phyloP scores from a whole-genome alignment of 2,113 vertebrate species.

The Eurypyga helias region DNA sequence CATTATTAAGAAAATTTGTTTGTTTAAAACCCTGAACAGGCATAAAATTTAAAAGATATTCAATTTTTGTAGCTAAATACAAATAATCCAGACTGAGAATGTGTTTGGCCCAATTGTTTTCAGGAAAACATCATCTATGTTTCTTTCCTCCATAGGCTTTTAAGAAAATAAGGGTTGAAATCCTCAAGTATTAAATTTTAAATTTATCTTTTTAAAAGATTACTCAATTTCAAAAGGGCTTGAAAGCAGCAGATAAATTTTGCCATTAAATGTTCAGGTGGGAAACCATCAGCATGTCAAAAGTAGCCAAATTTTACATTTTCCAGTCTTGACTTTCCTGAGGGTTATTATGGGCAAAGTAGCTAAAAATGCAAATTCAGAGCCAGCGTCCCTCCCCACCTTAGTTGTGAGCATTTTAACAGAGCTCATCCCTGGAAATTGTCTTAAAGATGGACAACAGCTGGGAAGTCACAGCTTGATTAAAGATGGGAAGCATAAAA shows the following conservation, averaged over 20 bases:
- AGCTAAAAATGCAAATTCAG: not conserved
- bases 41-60: not conserved
- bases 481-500: slow-evolving; percentile 59
- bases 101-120: not conserved
- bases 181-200: not conserved
- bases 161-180: not conserved
- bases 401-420: not conserved
- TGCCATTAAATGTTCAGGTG: not conserved
- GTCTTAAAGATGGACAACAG: slow-evolving; percentile 41
- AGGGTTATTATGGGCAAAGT: not conserved
- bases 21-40: not conserved
- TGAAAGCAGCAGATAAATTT: not conserved
- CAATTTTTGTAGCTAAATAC: not conserved
- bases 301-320: not conserved
- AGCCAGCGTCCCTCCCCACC: not conserved
- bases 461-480: slow-evolving; percentile 57
- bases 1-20: not conserved
- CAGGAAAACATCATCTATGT: not conserved
- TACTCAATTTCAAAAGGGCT: not conserved
- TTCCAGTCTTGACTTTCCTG: not conserved
- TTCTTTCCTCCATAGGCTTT: not conserved
- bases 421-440: not conserved
- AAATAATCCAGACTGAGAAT: not conserved
- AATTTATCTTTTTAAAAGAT: not conserved
- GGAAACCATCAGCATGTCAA: not conserved